phyloP scores from a whole-genome alignment of 2,113 vertebrate genomes.

The Neolamprologus hecqui region DNA sequence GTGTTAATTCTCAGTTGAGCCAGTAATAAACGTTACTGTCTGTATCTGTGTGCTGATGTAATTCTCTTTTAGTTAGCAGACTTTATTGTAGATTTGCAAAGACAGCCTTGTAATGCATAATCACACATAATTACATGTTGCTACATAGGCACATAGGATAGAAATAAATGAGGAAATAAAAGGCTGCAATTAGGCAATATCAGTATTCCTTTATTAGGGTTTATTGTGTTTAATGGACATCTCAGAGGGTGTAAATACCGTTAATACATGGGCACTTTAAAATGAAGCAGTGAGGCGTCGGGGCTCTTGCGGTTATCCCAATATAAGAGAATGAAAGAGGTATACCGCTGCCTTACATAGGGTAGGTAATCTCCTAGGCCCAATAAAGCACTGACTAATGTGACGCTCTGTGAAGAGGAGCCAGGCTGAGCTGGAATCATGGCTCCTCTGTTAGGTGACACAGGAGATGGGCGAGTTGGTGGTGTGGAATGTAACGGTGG shows the following conservation, averaged over 20 bases:
- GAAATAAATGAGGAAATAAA: neutral
- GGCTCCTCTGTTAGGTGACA: neutral
- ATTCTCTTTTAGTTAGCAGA: neutral
- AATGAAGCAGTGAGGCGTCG: neutral
- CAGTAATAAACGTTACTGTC: neutral
- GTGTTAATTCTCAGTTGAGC: neutral
- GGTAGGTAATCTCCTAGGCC: neutral
- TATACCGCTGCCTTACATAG: neutral
- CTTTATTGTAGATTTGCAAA: neutral
- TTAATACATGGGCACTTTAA: neutral
- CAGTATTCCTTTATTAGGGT: neutral
- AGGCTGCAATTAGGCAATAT: neutral
- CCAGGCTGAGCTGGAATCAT: neutral
- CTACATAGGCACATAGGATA: neutral
- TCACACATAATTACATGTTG: neutral
- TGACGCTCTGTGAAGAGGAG: neutral
- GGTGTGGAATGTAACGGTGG: slow-evolving; percentile 11
- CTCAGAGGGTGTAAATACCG: neutral
- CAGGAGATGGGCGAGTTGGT: slow-evolving; percentile 6
- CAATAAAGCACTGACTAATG: neutral
- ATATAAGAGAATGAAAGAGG: neutral
- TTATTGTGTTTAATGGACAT: neutral
- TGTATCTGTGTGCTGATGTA: neutral
- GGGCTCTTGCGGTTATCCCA: neutral
- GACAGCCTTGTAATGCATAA: neutral